Conservation (phyloP, 1,140 invertebrate species). For the Cepaea nemoralis region DNA sequence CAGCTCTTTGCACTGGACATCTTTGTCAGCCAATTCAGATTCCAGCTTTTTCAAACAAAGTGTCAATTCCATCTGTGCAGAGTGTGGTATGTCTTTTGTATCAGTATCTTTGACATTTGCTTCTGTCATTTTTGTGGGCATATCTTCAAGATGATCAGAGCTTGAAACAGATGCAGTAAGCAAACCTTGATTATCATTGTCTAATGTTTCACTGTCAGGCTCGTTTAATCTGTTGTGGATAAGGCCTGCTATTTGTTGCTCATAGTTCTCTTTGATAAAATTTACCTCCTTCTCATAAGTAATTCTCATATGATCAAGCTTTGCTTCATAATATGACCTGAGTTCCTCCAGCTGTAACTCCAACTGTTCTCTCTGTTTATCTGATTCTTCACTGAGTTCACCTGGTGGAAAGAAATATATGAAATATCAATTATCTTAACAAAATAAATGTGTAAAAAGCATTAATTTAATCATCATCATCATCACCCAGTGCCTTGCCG, state of each 20-base stretch:
- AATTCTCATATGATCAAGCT: conserved; percentile 51
- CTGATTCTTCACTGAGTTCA: not conserved
- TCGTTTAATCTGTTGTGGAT: conserved; percentile 27
- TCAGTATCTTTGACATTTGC: conserved; percentile 51
- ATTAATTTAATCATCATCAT: too few relatives aligned
- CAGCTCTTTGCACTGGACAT: conserved; percentile 14
- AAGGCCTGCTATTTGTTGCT: conserved; percentile 38
- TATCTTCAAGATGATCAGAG: not conserved
- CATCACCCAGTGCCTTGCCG: too few relatives aligned
- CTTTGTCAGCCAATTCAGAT: conserved; percentile 46
- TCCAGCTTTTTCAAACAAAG: conserved; percentile 46
- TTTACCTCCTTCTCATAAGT: conserved; percentile 48
- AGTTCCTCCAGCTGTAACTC: conserved; percentile 42
- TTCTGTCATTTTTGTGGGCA: conserved; percentile 36
- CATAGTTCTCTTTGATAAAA: conserved; percentile 46
- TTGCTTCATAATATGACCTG: conserved; percentile 53
- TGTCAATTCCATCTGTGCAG: not conserved
- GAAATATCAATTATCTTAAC: too few relatives aligned
- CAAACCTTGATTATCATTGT: not conserved
- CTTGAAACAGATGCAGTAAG: not conserved
- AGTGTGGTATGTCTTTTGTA: conserved; percentile 2
- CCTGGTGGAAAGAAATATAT: conserved; percentile 5
- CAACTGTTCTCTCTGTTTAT: not conserved
- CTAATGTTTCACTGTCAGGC: not conserved
- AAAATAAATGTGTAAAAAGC: too few relatives aligned